A percentile compares a stretch with the other conserved stretches of the same genome.
Evolutionary conservation across 2,888 invertebrate species (phyloP).

Genomic region (Habrosyne pyritoides): DNA sequence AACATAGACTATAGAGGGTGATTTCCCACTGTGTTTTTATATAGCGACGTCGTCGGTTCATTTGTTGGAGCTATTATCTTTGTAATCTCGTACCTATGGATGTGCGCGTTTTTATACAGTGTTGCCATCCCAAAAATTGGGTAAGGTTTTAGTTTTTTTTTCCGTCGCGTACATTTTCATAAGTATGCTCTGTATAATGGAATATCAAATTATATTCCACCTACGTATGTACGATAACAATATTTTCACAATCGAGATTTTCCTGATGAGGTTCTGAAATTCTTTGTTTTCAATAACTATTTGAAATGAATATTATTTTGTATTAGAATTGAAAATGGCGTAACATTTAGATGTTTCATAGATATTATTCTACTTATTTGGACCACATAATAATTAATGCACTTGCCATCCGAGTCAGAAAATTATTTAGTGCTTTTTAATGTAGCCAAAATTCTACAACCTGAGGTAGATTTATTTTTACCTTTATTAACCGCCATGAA

Average conservation of each 20-base stretch:
- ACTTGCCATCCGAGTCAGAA: no score
- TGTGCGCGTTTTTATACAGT: conserved; percentile 28
- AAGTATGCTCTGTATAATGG: not conserved
- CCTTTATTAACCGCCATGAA: no score
- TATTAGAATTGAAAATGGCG: no score
- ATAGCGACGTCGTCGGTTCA: conserved; percentile 50
- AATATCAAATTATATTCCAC: not conserved
- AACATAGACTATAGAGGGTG: conserved; percentile 48
- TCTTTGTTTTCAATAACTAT: not conserved
- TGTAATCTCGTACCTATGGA: conserved; percentile 23
- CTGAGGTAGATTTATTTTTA: no score
- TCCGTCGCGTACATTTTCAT: not conserved
- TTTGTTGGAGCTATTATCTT: conserved; percentile 56
- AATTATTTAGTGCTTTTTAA: no score
- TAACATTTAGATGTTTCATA: no score
- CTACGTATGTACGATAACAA: not conserved
- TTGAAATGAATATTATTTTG: no score
- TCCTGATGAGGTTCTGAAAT: not conserved
- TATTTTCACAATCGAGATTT: not conserved
- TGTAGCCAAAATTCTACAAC: no score
- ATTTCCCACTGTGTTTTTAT: conserved; percentile 58
- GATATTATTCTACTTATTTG: no score
- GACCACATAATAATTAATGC: no score
- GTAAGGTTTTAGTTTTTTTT: conserved; percentile 8
- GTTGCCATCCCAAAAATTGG: conserved; percentile 22